Base-by-base conservation (phyloP, 2,797 vertebrate species). In the Poecilia wingei region DNA sequence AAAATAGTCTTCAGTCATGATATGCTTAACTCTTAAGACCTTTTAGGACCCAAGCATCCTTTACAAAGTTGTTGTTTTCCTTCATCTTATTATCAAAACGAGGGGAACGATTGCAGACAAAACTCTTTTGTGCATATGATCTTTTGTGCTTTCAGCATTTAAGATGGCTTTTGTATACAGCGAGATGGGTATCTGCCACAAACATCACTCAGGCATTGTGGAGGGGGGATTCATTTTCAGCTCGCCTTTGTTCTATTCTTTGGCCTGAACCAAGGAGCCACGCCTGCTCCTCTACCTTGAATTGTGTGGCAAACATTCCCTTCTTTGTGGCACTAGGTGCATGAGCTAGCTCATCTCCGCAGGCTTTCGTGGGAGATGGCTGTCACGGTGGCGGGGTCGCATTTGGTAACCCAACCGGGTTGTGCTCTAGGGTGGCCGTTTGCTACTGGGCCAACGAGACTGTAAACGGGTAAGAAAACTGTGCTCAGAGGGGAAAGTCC, bases 151-250 rank as follows among this genome's bases (percentile, higher is more conserved):
- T 94, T 94, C 90, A 94, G 93, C 92, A 90, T 95, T 95, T 94
- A 95, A 95, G 94, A 95, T 93, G 94, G 92, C 92, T 93, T 97
- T 96, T 95, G 93, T 95, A 93, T 95, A 94, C 94, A 85, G 95
- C 94, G 94, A 96, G 95, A 97, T 94, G 94, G 96, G 95, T 96
- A 96, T 97, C 96, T 96, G 93, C 94, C 94, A 96, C 94, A 95
- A 97, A 97, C 95, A 95, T 96, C 96, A 95, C 96, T 95, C 95
- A 95, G 96, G 96, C 97, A 96, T 96, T 97, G 96, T 96, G 96
- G 95, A 95, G 92, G 94, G 93, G 94, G 95, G 97, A 98, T 98
- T 98, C 92, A 94, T 97, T 98, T 97, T 97, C 97, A 96, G 94
- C 86, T 83, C 87, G 94, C 94, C 97, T 97, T 97, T 97, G 96